Base-by-base conservation (phyloP, 2,797 vertebrate genomes). In the Lemur catta region DNA sequence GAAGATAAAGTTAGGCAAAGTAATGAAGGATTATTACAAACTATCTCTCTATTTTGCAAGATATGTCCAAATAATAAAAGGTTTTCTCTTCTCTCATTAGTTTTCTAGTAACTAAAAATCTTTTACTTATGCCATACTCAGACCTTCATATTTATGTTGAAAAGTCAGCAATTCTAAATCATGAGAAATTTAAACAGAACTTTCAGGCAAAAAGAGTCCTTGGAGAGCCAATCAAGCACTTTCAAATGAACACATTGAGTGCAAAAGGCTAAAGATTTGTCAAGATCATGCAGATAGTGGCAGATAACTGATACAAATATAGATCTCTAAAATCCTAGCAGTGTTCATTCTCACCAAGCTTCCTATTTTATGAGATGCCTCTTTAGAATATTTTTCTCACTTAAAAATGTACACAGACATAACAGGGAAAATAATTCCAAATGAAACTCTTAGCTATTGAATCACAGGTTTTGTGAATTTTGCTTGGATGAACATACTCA, bases 121-220 rank as follows among this genome's bases (percentile, higher is more conserved):
- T 13, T 89, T 96, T 72, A 76, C 71, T 80, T 63, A 38, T 35
- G 13, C 50, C 15, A 85, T 46, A 67, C 35, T 46, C 15, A 74
- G 13, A 87, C n/a, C 20, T 88, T 91, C 18, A 43, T 55, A 38
- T 11, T 76, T 85, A 89, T 18, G 26, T 20, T n/a, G 46, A 89
- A 93, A 63, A 61, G 33, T 78, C 43, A 84, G 79, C 55, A 91
- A 50, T 82, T 74, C 38, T 93, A 95, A 85, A 72, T 74, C 52
- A 89, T 79, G 55, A 75, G 38, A 96, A 61, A 74, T 59, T 85
- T 85, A 89, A 84, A 61, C 8, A 69, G 50, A 93, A 93, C 17
- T 94, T 93, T 59, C 82, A 95, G 84, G 48, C 13, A 50, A 72
- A 84, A 76, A 59, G 33, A n/a, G 30, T 82, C 17, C 14, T 96